These are phyloP conservation scores for Cynodonichthys magdalenae DNA, from an alignment of 2,797 vertebrate genomes.

Conservation along the genomic window DNA sequence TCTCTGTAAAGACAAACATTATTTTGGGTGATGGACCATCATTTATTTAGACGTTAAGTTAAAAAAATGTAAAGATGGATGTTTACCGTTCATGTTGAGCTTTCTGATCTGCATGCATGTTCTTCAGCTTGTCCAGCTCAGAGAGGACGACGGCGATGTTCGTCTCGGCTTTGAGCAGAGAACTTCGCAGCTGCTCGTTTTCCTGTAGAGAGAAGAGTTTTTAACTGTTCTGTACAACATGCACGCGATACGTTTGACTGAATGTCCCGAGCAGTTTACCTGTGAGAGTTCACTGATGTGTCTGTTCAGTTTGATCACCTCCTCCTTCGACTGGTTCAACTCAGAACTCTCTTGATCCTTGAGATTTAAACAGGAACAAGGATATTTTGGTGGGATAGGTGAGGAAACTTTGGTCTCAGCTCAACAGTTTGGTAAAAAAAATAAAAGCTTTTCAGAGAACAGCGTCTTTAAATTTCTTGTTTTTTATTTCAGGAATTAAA, in stretches of 20 bases:
- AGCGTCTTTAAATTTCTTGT: too few species aligned
- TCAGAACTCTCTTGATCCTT: constrained; percentile 70
- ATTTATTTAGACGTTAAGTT: neutral
- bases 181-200: constrained; percentile 67
- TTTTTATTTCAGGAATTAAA: too few species aligned
- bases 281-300: constrained; percentile 66
- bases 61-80: neutral
- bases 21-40: too few species aligned
- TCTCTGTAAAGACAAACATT: constrained; percentile 62
- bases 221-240: neutral
- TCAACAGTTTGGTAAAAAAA: too few species aligned
- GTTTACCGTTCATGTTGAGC: constrained; percentile 75
- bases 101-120: constrained; percentile 69
- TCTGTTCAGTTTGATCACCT: constrained; percentile 66
- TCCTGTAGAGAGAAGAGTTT: constrained; percentile 62
- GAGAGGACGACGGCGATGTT: constrained; percentile 70
- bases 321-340: constrained; percentile 65
- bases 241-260: neutral
- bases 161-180: constrained; percentile 68
- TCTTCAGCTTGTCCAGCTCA: constrained; percentile 78
- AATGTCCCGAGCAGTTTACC: constrained; percentile 46
- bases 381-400: constrained; percentile 1
- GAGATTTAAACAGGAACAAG: constrained; percentile 21
- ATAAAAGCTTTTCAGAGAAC: too few species aligned
- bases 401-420: neutral